Evolutionary conservation across 2,113 vertebrate species (phyloP), one percentile per base, ranked within the genome.

Genomic region (Illadopsis cleaveri): DNA sequence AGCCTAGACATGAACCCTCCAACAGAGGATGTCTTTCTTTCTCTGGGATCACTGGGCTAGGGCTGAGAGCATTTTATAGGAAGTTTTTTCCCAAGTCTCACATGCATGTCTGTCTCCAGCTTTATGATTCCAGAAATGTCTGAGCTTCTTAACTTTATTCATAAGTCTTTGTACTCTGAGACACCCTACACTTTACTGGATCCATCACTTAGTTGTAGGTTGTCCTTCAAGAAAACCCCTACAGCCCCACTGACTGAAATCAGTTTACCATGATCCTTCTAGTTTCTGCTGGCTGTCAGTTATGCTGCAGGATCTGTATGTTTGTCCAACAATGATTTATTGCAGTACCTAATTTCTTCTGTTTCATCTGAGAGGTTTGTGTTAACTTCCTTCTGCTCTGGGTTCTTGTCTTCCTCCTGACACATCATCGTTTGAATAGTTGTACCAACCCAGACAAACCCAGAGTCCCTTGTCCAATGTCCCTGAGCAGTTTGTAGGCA

Each of bases 321-420:
- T 95, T 91, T 89, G 37, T 82, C 60, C 87, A 65, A 89, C 12
- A 21, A 71, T 75, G 61, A 82, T 94, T 95, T 89, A 86, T 82
- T 75, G 72, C 51, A 71, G 53, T 78, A 88, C 86, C 66, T 62
- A 3, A 4, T 77, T 70, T 28, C 66, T 88, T 77, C 61, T 86
- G 75, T 38, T 86, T 94, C 82, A 37, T 15, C 40, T 90, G 79
- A 82, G 56, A 73, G 47, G 30, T 83, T 83, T 91, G 17, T 5
- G 0, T 78, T 64, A 62, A 66, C 40, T 79, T 83, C 62, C 45
- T 69, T 80, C 54, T 86, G 58, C 54, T 87, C 50, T 86, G 62
- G 30, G 24, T 82, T 90, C 66, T 50, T 21, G 62, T 82, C 58
- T 81, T 88, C 31, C 53, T 82, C 31, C 22, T 92, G 85, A 45